phyloP scores from a whole-genome alignment of 2,888 invertebrate genomes.

The Mimumesa dahlbomi region DNA sequence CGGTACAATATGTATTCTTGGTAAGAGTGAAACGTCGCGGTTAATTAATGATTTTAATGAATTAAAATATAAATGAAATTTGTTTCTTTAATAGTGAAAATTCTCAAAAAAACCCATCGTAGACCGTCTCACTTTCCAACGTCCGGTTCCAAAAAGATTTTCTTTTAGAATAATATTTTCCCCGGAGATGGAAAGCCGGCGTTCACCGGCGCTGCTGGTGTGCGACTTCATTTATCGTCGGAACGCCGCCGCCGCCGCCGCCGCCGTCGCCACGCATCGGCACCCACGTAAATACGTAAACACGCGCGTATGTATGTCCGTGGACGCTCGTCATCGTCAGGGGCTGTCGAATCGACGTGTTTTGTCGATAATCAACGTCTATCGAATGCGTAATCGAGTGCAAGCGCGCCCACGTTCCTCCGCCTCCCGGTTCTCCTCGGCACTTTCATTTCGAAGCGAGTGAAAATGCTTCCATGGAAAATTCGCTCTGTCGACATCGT shows the following conservation, averaged over 20 bases:
- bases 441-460: constrained; percentile 57
- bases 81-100: no score
- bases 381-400: constrained; percentile 68
- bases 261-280: constrained; percentile 42
- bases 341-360: constrained; percentile 67
- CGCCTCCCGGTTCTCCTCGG: constrained; percentile 31
- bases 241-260: no score
- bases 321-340: constrained; percentile 64
- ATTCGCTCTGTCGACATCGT: constrained; percentile 54
- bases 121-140: no score
- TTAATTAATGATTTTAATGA: no score
- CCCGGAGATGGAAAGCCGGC: constrained; percentile 26
- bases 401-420: constrained; percentile 54
- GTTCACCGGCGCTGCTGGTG: background rate
- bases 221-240: constrained; percentile 44
- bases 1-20: no score
- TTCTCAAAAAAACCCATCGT: no score
- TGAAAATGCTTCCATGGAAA: constrained; percentile 56
- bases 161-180: constrained; percentile 14
- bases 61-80: no score
- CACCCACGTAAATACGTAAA: constrained; percentile 33
- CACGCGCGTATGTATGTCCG: constrained; percentile 28
- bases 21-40: no score
- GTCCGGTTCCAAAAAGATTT: no score
- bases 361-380: constrained; percentile 69